Conservation (phyloP, 1,140 invertebrate genomes). For the Reticulitermes speratus region DNA sequence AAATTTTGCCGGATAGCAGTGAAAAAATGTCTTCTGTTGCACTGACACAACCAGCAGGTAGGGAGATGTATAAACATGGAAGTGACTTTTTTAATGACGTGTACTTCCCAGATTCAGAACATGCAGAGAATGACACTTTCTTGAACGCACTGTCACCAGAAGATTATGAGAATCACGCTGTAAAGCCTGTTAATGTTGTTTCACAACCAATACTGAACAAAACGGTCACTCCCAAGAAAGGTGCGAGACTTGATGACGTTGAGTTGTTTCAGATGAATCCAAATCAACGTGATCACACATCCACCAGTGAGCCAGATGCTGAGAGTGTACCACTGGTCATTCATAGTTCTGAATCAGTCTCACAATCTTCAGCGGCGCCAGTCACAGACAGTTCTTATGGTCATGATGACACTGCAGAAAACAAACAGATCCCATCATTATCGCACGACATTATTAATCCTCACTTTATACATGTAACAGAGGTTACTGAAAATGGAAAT, state of each 20-base stretch:
- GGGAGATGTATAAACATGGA: neutral
- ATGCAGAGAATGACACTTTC: conserved; percentile 25
- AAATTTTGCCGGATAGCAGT: neutral
- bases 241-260: conserved; percentile 24
- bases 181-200: neutral
- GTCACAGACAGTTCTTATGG: neutral
- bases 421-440: neutral
- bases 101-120: neutral
- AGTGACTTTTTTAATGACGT: neutral
- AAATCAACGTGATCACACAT: neutral
- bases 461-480: neutral
- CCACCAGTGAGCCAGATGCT: neutral
- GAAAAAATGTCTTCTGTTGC: neutral
- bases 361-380: neutral
- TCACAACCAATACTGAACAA: neutral
- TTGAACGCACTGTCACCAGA: conserved; percentile 17
- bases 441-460: neutral
- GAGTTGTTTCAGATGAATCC: conserved; percentile 22
- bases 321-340: neutral
- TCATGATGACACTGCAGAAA: neutral
- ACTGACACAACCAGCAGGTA: neutral
- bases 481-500: neutral
- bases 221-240: neutral
- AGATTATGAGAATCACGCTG: conserved; percentile 22
- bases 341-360: neutral